Base-by-base conservation (phyloP, 2,888 invertebrate genomes). In the Pachliopta kotzebuea region DNA sequence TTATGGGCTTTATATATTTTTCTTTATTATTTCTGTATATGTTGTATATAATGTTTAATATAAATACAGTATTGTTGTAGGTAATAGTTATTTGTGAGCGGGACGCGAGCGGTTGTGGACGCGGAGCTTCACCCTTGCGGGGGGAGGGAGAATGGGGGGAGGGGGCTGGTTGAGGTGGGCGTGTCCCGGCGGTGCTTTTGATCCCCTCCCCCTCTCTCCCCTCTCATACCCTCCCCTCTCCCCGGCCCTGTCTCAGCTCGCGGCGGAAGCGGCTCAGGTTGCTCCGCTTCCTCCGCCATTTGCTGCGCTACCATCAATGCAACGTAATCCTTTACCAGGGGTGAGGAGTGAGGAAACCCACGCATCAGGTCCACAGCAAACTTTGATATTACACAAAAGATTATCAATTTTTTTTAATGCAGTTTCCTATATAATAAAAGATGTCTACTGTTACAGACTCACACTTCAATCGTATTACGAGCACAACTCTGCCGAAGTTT, bases 191-290 rank as follows among this genome's bases (percentile, higher is more conserved):
- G 70, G 70, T 56, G 45, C 60, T 64, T 68, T 67, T 71, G 71
- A 70, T 59, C 66, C 50, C 23, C 24, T 18, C 26, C 3, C 54
- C 55, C 54, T 53, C 49, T 21, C 29, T 29, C 55, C 31, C 4
- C 26, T n/a, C n/a, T n/a, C 59, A 49, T 50, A 14, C 49, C 0
- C 45, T 3, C 42, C 31, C 53, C 54, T 26, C 55, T 9, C 55
- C 49, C 45, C 56, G 65, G 67, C 68, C 17, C 26, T 0, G 14
- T 1, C 29, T 53, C 55, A 18, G 24, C 14, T 17, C 49, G 52
- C 71, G 72, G 70, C 76, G 79, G 75, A 81, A 80, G 54, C 57
- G 68, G 69, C 67, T 81, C 76, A 64, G 66, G 71, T 81, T 77
- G 72, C 80, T 42, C 56, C 62, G 69, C 75, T 80, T 77, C 80